These are phyloP conservation scores for Crotalus tigris DNA, from an alignment of 2,113 vertebrate genomes.

Conservation along the genomic window DNA sequence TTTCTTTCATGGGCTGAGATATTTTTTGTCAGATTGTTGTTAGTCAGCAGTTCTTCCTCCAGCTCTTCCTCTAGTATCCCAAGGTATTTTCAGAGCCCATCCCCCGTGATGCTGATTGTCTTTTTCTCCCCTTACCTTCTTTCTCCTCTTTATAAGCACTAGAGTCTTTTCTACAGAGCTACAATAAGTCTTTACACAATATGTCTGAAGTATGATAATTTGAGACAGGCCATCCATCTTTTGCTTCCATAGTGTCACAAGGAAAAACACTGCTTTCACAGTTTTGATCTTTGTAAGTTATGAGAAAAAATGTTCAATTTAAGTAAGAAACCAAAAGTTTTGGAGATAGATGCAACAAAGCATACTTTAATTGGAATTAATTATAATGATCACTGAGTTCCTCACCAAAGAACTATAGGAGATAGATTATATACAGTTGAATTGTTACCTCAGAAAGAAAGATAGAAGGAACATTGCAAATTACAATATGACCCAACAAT, in stretches of 20 bases:
- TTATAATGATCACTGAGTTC: background rate
- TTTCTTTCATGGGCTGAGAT: background rate
- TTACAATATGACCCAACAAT: background rate
- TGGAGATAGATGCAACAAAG: background rate
- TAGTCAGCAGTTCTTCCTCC: background rate
- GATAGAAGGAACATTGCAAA: background rate
- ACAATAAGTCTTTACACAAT: background rate
- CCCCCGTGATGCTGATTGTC: background rate
- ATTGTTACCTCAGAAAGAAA: background rate
- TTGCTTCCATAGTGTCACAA: background rate
- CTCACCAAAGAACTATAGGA: background rate
- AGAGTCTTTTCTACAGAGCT: background rate
- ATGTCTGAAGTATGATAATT: background rate
- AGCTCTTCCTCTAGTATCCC: background rate
- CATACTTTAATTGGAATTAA: background rate
- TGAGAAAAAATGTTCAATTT: background rate
- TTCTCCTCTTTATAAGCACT: background rate
- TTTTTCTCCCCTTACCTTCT: background rate
- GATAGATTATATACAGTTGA: background rate
- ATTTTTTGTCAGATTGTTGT: background rate
- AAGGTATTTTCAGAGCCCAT: background rate
- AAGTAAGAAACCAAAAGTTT: background rate
- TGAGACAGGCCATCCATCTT: background rate
- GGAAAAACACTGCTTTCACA: background rate
- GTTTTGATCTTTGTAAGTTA: background rate